phyloP scores from a whole-genome alignment of 92 coral and sea anemone genomes.

The Parazoanthus swiftii region DNA sequence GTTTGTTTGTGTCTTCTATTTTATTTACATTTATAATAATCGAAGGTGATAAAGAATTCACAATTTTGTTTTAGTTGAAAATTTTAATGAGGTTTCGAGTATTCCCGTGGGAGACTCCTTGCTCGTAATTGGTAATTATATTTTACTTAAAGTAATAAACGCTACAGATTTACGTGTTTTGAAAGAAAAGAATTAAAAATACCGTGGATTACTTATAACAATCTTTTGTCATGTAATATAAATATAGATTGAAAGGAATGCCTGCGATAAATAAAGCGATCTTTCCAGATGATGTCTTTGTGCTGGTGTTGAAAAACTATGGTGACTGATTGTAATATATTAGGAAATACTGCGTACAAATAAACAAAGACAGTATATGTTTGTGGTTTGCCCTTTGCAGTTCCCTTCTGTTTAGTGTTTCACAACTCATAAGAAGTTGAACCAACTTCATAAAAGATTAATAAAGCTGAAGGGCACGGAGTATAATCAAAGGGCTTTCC shows the following conservation, averaged over 20 bases:
- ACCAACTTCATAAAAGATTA: too few species aligned
- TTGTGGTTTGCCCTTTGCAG: too few species aligned
- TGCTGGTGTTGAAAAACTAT: too few species aligned
- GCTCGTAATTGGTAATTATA: neutral
- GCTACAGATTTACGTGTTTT: neutral
- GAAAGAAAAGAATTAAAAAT: neutral
- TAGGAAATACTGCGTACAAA: too few species aligned
- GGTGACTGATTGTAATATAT: too few species aligned
- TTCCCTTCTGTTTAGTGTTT: too few species aligned
- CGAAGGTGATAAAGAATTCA: slow-evolving; percentile 20
- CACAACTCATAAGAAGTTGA: too few species aligned
- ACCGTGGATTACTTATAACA: neutral
- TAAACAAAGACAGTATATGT: too few species aligned
- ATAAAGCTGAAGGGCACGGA: too few species aligned
- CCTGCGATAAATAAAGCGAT: neutral
- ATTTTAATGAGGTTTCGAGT: neutral
- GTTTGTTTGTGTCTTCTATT: neutral
- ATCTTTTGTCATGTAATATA: neutral
- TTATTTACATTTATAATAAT: slow-evolving; percentile 14
- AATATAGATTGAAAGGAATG: neutral
- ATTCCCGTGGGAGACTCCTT: slow-evolving; percentile 17
- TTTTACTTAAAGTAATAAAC: neutral
- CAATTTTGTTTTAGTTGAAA: neutral
- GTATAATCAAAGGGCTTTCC: too few species aligned
- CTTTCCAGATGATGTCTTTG: neutral